Base-by-base conservation (phyloP, 2,888 invertebrate genomes). In the Lamellibrachia columna region DNA sequence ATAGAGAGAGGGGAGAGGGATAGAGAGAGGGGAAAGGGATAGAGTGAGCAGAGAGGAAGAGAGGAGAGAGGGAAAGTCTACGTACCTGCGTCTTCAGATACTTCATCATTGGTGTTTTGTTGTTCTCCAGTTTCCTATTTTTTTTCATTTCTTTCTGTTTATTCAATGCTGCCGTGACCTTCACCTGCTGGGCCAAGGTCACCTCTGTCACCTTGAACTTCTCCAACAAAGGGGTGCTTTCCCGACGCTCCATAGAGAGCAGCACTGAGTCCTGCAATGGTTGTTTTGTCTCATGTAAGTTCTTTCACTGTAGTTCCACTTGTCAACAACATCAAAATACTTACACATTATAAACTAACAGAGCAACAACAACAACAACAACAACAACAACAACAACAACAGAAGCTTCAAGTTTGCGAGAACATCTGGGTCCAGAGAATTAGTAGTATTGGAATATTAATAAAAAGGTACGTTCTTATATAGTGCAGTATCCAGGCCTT, bases 221-320 rank as follows among this genome's bases (percentile, higher is more conserved):
- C 94, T 96, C 96, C 91, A 96, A 94, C 53, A 96, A 94, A 6
- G 96, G 96, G 6, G 96, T 96, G 93, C 96, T 96, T 95, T 98
- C 98, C 95, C 98, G 98, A 95, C 98, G 98, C 94, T 98, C 97
- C 0, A 98, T 97, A 0, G 98, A 98, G 0, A 98, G 96, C 93
- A 96, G 96, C 53, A 96, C 95, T 9, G 96, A 96, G 93, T 96
- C 96, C 96, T 96, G 91, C 75, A 91, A 91, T 91, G 52, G n/a
- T 75, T 22, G n/a, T n/a, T 22, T 75, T 22, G n/a, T 75, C 15
- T 11, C 22, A 4, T 15, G 75, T 75, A 22, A 15, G 22, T 75
- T 75, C 15, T 75, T 75, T 75, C 75, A 22, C 6, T 22, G 60
- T 60, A 11, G 22, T n/a, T 22, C 6, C 15, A 4, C 75, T 3